Evolutionary conservation across 2,113 vertebrate genomes (phyloP).

Genomic region (Puffinus mauretanicus): DNA sequence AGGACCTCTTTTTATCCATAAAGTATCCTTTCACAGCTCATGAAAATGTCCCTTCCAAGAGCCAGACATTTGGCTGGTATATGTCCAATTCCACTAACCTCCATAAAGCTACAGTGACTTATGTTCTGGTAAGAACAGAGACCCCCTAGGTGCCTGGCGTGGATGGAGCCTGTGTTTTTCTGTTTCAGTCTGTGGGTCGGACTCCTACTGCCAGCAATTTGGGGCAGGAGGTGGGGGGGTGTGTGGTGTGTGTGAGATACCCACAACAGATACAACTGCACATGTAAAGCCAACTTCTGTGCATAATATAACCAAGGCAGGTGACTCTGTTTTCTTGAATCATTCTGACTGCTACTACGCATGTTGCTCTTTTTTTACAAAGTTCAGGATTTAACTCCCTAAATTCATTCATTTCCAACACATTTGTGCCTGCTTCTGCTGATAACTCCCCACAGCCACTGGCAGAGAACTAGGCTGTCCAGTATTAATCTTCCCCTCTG

Average conservation of each 20-base stretch:
- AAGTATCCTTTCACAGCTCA: not conserved
- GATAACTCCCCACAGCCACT: not conserved
- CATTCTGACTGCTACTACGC: not conserved
- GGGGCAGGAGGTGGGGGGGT: not conserved
- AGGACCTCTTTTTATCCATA: not conserved
- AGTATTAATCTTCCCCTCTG: not conserved
- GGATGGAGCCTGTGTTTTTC: not conserved
- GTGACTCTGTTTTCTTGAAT: not conserved
- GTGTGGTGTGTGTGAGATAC: not conserved
- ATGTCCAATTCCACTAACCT: not conserved
- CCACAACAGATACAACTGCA: not conserved
- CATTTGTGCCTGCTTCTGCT: not conserved
- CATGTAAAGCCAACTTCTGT: not conserved
- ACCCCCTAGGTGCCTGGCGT: not conserved
- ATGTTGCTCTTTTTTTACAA: not conserved
- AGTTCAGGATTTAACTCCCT: not conserved
- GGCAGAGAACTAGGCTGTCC: not conserved
- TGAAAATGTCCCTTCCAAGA: not conserved
- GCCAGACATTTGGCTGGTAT: not conserved
- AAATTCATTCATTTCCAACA: not conserved
- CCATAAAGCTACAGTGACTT: not conserved
- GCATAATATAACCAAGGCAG: not conserved
- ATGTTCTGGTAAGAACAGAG: not conserved
- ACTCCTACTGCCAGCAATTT: not conserved
- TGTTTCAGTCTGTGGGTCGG: not conserved